Conservation (phyloP, 2,888 invertebrate species). For the Coelogynopora nodosa region DNA sequence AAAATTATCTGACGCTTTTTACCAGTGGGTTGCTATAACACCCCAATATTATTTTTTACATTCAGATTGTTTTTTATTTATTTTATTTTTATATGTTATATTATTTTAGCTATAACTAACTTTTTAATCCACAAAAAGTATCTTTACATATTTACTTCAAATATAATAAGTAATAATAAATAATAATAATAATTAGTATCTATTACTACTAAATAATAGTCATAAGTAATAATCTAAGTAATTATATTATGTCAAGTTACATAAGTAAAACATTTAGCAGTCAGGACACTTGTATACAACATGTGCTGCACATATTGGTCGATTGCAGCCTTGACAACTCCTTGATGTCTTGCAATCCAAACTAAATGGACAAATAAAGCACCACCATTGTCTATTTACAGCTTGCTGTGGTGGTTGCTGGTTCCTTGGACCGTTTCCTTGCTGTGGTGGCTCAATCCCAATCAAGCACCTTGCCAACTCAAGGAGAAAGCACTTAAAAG, state of each 20-base stretch:
- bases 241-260: background rate
- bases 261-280: background rate
- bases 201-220: no score
- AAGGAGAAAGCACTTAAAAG: background rate
- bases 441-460: background rate
- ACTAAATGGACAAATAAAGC: background rate
- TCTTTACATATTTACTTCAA: no score
- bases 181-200: no score
- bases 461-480: background rate
- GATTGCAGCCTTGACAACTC: background rate
- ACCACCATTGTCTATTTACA: background rate
- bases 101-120: no score
- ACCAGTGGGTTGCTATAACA: background rate
- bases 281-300: no score
- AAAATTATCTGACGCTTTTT: background rate
- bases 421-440: background rate
- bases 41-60: background rate
- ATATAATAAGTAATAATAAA: no score
- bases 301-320: background rate
- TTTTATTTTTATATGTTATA: no score
- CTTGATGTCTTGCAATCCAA: background rate
- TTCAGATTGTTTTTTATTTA: background rate
- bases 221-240: background rate
- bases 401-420: background rate
- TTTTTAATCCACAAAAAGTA: no score